Conservation (phyloP, 2,797 vertebrate species). For the Antennarius maculatus region DNA sequence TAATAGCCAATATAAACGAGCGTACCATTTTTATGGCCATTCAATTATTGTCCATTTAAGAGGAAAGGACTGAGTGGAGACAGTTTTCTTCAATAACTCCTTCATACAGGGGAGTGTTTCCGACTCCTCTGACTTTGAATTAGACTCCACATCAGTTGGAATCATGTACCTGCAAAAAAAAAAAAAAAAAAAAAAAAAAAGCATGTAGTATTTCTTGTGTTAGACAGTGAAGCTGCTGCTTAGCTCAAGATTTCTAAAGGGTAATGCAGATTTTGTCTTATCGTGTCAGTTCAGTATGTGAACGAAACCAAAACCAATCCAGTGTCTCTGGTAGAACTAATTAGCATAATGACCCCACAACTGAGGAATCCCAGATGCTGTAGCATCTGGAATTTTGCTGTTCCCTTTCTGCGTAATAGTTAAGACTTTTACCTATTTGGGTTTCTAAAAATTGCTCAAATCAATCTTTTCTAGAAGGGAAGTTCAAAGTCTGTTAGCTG, state of each 20-base stretch:
- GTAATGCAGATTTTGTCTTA: background rate
- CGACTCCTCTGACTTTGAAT: constrained; percentile 53
- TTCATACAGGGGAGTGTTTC: constrained; percentile 48
- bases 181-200: background rate
- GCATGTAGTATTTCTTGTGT: background rate
- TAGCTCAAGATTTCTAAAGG: constrained; percentile 16
- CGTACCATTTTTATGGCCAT: constrained; percentile 69
- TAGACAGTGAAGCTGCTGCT: background rate
- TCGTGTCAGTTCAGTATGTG: background rate
- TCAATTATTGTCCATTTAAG: constrained; percentile 78
- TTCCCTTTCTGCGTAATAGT: background rate
- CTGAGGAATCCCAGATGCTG: too few species aligned
- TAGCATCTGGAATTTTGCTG: background rate
- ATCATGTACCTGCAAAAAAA: constrained; percentile 9
- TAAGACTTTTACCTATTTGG: background rate
- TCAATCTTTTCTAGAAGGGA: background rate
- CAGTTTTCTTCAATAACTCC: constrained; percentile 58
- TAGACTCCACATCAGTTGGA: constrained; percentile 30
- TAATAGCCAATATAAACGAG: constrained; percentile 78
- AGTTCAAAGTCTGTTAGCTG: too few species aligned
- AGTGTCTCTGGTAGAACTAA: background rate
- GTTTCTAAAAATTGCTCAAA: background rate
- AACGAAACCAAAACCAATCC: constrained; percentile 15
- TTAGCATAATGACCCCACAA: too few species aligned
- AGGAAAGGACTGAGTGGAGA: constrained; percentile 59